Percentiles rank a stretch among this genome's conserved stretches.
Evolutionary conservation across 2,797 vertebrate genomes (phyloP).

Genomic region (Tadarida brasiliensis): DNA sequence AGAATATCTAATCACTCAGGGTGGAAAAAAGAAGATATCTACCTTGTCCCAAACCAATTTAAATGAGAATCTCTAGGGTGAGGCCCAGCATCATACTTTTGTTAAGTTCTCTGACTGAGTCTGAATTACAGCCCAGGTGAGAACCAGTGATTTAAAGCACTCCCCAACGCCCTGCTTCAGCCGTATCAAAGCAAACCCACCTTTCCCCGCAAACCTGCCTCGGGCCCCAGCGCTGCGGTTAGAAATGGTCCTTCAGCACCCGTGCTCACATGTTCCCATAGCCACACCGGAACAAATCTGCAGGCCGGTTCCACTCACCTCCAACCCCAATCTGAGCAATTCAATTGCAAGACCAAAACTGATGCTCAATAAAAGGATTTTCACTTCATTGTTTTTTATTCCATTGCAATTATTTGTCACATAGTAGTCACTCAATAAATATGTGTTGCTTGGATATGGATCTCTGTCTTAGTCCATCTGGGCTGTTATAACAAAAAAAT

Average conservation of each 20-base stretch:
- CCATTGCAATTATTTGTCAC: background rate
- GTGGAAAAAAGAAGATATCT: background rate
- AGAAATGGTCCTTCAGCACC: background rate
- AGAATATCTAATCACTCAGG: background rate
- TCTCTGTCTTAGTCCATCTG: background rate
- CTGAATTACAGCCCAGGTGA: background rate
- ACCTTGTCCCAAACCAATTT: background rate
- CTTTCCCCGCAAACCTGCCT: background rate
- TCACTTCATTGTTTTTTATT: background rate
- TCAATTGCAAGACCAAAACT: background rate
- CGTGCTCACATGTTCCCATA: background rate
- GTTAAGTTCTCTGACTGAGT: background rate
- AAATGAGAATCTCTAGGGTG: background rate
- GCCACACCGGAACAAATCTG: background rate
- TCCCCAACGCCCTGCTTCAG: background rate
- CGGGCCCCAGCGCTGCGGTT: background rate
- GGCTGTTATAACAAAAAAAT: background rate
- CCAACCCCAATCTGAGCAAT: background rate
- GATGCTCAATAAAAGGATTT: background rate
- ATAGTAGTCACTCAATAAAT: background rate
- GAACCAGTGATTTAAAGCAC: background rate
- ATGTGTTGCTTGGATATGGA: background rate
- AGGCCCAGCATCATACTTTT: background rate
- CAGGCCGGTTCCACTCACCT: background rate
- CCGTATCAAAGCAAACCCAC: background rate